Evolutionary conservation across 2,797 vertebrate genomes (phyloP), one percentile per base, ranked within the genome.

Genomic region (Anableps anableps): DNA sequence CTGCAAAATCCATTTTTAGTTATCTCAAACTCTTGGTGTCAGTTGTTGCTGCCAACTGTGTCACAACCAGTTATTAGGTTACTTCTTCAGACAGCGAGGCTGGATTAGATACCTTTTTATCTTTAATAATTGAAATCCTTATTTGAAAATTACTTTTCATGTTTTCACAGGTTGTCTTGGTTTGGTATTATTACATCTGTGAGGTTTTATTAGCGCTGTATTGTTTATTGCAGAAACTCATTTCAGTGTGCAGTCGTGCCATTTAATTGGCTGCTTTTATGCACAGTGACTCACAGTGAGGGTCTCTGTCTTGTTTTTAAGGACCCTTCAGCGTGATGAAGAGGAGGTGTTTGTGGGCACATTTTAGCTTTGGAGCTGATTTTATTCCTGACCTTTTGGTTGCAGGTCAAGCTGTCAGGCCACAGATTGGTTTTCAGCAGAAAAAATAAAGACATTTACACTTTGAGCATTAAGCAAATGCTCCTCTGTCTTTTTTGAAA

Each of bases 331-430:
- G 29, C 16, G n/a, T n/a, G 26, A 72, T n/a, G 50, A 71, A 29
- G 26, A 73, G 62, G 83, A 80, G 72, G 83, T 58, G 74, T 76
- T 34, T 43, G 62, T n/a, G 68, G 78, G 77, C 74, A 62, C 70
- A 73, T 79, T 5, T 62, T 0, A 76, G 41, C 73, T 80, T 82
- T 70, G 43, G 34, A 6, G 17, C 55, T 0, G 50, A 26, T 51
- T 86, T 87, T 79, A 68, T 74, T 81, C 77, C 80, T 87, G 80
- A 92, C 88, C 83, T 89, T 83, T 34, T 31, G 53, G 74, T 34
- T 48, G 31, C 76, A 80, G 83, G 79, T 87, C 82, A 80, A 85
- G 83, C 26, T 0, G n/a, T 50, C 38, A 55, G 78, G 26, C 72
- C 76, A 76, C 72, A 64, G 60, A 62, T 31, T 8, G 68, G 21